A percentile compares a stretch with the other conserved stretches of the same genome.
These are phyloP conservation scores for Saturnia japonica DNA, from an alignment of 2,888 invertebrate species.

Conservation along the genomic window DNA sequence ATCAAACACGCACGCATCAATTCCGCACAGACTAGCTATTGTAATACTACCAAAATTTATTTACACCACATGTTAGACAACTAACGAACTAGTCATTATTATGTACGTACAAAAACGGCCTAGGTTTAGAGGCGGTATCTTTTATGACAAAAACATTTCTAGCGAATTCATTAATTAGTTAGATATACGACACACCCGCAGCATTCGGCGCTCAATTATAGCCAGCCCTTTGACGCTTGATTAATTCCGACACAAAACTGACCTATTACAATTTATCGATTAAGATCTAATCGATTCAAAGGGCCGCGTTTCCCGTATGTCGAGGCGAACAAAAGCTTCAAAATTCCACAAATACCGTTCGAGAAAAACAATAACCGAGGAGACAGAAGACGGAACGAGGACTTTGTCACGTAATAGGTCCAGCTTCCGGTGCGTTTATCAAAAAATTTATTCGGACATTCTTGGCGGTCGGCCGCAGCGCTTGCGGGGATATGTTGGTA, in stretches of 20 bases:
- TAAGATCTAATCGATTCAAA: conserved; percentile 77
- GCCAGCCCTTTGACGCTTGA: conserved; percentile 77
- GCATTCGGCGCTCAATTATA: conserved; percentile 72
- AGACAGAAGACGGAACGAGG: conserved; percentile 65
- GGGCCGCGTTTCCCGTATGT: conserved; percentile 74
- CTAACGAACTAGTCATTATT: conserved; percentile 39
- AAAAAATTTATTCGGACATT: conserved; percentile 80
- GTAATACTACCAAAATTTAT: conserved; percentile 28
- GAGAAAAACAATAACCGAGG: conserved; percentile 77
- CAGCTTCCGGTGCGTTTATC: conserved; percentile 78
- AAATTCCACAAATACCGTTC: conserved; percentile 64
- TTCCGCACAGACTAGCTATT: conserved; percentile 32
- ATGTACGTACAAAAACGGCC: conserved; percentile 23
- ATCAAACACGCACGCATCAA: conserved; percentile 64
- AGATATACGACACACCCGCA: conserved; percentile 74
- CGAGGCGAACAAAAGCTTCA: conserved; percentile 62
- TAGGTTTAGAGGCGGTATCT: conserved; percentile 55
- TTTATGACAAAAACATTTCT: conserved; percentile 71
- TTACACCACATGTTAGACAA: conserved; percentile 31
- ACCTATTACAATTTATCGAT: conserved; percentile 76
- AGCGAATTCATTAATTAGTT: conserved; percentile 79
- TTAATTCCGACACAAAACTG: conserved; percentile 79
- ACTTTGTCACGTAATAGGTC: conserved; percentile 76
- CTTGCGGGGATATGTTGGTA: conserved; percentile 74
- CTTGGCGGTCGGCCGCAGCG: conserved; percentile 66